A percentile compares a stretch with the other conserved stretches of the same genome.
Evolutionary conservation across 2,888 invertebrate species (phyloP).

Genomic region (Lathronympha strigana): DNA sequence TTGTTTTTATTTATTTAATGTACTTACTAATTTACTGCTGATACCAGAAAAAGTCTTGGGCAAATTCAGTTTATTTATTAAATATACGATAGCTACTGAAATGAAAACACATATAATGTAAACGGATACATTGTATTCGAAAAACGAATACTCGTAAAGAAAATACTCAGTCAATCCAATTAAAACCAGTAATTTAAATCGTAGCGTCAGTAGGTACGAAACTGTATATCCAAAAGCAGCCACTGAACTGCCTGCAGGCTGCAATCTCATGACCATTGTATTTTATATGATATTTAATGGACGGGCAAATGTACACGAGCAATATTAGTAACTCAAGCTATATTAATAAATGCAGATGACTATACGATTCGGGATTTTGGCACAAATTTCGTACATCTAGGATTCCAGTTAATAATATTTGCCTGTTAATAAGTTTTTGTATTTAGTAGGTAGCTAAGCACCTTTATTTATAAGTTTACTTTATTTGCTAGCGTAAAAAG

Average conservation of each 20-base stretch:
- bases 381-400: slow-evolving; percentile 8
- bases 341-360: slow-evolving; percentile 7
- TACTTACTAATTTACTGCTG: too few species aligned
- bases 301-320: not conserved
- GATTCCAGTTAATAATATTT: too few species aligned
- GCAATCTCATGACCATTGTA: slow-evolving; percentile 4
- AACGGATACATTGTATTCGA: not conserved
- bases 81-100: not conserved
- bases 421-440: too few species aligned
- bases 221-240: not conserved
- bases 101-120: not conserved
- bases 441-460: too few species aligned
- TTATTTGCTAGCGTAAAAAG: too few species aligned
- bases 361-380: not conserved
- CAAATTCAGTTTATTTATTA: too few species aligned
- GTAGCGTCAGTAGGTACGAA: not conserved
- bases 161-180: slow-evolving; percentile 11
- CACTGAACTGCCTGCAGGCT: too few species aligned
- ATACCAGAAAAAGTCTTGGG: too few species aligned
- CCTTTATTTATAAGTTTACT: too few species aligned
- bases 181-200: slow-evolving; percentile 3
- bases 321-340: not conserved
- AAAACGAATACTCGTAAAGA: not conserved
- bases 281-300: slow-evolving; percentile 4
- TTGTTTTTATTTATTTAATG: too few species aligned